Base-by-base conservation (phyloP, 2,888 invertebrate genomes). In the Amphiduros pacificus region DNA sequence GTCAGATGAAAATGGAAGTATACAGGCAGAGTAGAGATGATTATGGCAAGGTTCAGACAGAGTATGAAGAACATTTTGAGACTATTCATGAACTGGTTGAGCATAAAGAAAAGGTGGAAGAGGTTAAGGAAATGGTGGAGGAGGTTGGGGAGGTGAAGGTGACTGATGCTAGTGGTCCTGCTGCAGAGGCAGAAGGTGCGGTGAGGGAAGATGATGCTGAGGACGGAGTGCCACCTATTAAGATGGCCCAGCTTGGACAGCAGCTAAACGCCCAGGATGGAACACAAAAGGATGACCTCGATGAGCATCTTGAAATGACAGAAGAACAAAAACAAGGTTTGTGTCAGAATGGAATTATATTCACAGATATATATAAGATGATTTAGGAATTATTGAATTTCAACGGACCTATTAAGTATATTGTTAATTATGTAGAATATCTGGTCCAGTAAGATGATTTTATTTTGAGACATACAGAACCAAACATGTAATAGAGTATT, bases 51-150 rank as follows among this genome's bases (percentile, higher is more conserved):
- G 51, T 60, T 22, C 22, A 29, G 3, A 50, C 58, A 14, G 57
- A 65, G 14, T 62, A 55, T 50, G 50, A 62, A 2, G 65, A 66
- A 48, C 29, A 59, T 55, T 64, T 28, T 20, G 63, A 67, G 20
- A 55, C 55, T n/a, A 20, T 53, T n/a, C 59, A 50, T 24, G 58
- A 62, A 32, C 36, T 59, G 6, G 54, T 56, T 3, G 56, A 59
- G 1, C 48, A 58, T 20, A 59, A 48, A 22, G 28, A 57, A 22
- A n/a, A 28, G 4, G 26, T 51, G 28, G 62, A 60, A 11, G 48
- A 44, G n/a, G 22, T 27, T 28, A 29, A 28, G 11, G 20, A 26
- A n/a, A 14, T 17, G n/a, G n/a, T n/a, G 29, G n/a, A 31, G 20
- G 17, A 26, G 11, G 32, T 26, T 5, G 28, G 26, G 36, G 48